A percentile compares a stretch with the other conserved stretches of the same genome.
Conservation (phyloP, 2,888 invertebrate species). For the Oscheius myriophilus region DNA sequence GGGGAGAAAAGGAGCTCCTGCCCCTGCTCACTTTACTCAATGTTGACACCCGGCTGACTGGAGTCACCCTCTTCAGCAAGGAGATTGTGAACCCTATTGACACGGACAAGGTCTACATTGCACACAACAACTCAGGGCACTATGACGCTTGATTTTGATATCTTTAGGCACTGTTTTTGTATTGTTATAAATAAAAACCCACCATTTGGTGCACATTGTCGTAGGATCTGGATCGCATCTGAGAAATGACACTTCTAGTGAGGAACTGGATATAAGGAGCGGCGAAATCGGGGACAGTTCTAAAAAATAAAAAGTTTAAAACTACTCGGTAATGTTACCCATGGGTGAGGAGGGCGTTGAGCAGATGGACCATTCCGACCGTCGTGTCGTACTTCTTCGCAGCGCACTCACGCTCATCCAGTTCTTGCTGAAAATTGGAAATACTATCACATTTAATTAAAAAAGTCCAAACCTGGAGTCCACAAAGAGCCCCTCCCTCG, state of each 20-base stretch:
- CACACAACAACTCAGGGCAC: slow-evolving; percentile 31
- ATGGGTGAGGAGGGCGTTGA: slow-evolving; percentile 53
- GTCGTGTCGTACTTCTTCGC: slow-evolving; percentile 56
- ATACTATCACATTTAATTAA: slow-evolving; percentile 1
- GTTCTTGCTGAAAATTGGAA: slow-evolving; percentile 50
- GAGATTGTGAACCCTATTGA: slow-evolving; percentile 6
- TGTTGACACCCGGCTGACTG: slow-evolving; percentile 8
- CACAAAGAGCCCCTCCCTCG: slow-evolving; percentile 47
- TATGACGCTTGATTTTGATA: slow-evolving; percentile 19
- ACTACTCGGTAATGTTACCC: slow-evolving; percentile 15
- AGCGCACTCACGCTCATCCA: slow-evolving; percentile 62
- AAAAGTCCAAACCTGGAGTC: slow-evolving; percentile 45
- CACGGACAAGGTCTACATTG: slow-evolving; percentile 12
- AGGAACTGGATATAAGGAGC: slow-evolving; percentile 58
- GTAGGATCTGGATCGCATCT: slow-evolving; percentile 57
- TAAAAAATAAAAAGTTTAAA: not conserved
- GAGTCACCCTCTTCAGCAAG: slow-evolving; percentile 26
- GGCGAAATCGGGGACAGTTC: slow-evolving; percentile 44
- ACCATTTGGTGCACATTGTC: slow-evolving; percentile 61
- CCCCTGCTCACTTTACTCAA: slow-evolving; percentile 10
- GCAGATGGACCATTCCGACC: slow-evolving; percentile 54
- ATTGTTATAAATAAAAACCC: slow-evolving; percentile 14
- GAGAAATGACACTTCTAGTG: slow-evolving; percentile 56
- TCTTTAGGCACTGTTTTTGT: not conserved
- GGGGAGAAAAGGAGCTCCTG: slow-evolving; percentile 19